phyloP scores from a whole-genome alignment of 2,113 vertebrate species.

The Ahaetulla prasina region DNA sequence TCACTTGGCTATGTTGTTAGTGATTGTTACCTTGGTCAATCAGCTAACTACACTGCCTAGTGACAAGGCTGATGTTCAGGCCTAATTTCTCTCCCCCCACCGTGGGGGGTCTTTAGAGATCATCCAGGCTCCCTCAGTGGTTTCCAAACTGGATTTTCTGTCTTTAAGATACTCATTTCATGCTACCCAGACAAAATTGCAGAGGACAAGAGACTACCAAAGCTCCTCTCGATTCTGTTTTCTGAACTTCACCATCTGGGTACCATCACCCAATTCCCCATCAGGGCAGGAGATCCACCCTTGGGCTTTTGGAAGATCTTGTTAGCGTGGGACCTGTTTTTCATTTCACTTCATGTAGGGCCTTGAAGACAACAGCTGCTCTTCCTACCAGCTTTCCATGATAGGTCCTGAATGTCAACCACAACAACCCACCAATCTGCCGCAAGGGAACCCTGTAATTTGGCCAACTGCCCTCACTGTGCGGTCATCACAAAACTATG shows the following conservation, averaged over 20 bases:
- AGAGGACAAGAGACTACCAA: background rate
- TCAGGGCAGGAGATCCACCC: background rate
- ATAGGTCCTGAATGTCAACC: background rate
- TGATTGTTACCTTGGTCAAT: slow-evolving; percentile 81
- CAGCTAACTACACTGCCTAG: slow-evolving; percentile 92
- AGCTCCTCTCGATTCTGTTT: background rate
- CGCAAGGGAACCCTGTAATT: background rate
- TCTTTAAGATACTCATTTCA: background rate
- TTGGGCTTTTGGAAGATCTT: background rate
- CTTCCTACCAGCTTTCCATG: background rate
- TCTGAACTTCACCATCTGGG: background rate
- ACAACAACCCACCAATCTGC: no score
- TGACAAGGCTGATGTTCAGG: slow-evolving; percentile 70
- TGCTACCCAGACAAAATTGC: background rate
- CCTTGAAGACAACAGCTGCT: background rate
- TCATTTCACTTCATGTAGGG: background rate
- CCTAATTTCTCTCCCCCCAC: fast-evolving
- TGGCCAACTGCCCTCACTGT: no score
- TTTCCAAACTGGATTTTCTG: background rate
- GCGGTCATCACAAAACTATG: background rate
- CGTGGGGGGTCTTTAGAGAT: no score
- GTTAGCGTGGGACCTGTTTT: background rate
- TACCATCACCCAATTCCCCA: background rate
- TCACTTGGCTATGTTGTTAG: slow-evolving; percentile 88
- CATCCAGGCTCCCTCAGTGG: background rate